A percentile compares a stretch with the other conserved stretches of the same genome.
phyloP scores from a whole-genome alignment of 1,140 invertebrate species.

The Drosophila repleta region DNA sequence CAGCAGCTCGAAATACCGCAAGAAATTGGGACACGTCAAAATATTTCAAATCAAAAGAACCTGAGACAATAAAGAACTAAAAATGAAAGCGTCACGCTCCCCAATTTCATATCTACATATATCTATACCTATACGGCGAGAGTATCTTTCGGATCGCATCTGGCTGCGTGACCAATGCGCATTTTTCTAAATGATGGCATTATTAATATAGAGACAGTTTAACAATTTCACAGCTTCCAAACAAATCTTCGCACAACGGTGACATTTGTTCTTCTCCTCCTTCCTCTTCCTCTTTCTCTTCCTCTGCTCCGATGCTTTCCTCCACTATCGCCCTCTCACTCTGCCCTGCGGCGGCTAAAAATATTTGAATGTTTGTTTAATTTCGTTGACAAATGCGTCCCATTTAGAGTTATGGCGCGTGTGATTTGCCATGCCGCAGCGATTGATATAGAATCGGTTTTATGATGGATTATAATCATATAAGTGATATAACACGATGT shows the following conservation, averaged over 20 bases:
- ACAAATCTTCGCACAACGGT: conserved; percentile 60
- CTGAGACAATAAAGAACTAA: conserved; percentile 78
- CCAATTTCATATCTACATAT: conserved; percentile 27
- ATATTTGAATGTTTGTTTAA: conserved; percentile 68
- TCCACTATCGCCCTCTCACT: background rate
- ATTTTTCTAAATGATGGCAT: conserved; percentile 53
- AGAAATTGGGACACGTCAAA: conserved; percentile 78
- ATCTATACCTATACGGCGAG: conserved; percentile 5
- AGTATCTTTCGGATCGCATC: conserved; percentile 2
- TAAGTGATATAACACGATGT: background rate
- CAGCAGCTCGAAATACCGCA: conserved; percentile 34
- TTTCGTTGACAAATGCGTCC: conserved; percentile 74
- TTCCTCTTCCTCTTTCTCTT: no score
- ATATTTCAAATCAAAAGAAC: conserved; percentile 76
- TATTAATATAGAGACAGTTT: conserved; percentile 81
- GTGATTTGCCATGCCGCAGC: conserved; percentile 49
- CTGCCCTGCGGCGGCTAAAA: conserved; percentile 26
- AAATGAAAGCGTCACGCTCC: conserved; percentile 59
- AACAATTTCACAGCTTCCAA: conserved; percentile 77
- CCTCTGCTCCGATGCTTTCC: background rate
- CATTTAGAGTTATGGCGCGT: conserved; percentile 75
- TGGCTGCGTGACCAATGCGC: conserved; percentile 22
- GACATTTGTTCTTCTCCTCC: conserved; percentile 14
- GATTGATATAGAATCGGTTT: conserved; percentile 18
- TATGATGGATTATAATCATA: conserved; percentile 20